Conservation (phyloP, 2,888 invertebrate species). For the Eristalis intricaria region DNA sequence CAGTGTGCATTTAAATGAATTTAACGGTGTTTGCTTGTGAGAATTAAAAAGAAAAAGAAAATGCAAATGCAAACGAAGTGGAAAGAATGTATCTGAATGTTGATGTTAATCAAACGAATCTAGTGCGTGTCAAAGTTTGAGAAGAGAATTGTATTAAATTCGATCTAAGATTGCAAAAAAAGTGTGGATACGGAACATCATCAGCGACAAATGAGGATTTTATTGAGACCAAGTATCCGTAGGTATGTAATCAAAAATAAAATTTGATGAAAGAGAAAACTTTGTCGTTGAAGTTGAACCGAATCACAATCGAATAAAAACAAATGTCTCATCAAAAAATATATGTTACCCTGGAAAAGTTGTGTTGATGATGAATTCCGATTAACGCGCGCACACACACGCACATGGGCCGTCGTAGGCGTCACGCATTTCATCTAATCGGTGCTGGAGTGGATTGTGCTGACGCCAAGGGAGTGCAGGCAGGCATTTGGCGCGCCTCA, state of each 20-base stretch:
- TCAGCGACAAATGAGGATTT: slow-evolving; percentile 20
- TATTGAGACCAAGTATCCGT: background rate
- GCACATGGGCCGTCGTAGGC: slow-evolving; percentile 3
- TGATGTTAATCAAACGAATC: background rate
- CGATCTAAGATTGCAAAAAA: slow-evolving; percentile 10
- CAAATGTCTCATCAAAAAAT: slow-evolving; percentile 48
- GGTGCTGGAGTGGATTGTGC: background rate
- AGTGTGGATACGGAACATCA: background rate
- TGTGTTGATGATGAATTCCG: background rate
- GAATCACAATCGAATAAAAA: slow-evolving; percentile 29
- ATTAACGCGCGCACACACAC: slow-evolving; percentile 1
- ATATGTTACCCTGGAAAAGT: background rate
- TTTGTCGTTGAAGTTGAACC: slow-evolving; percentile 11
- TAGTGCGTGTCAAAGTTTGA: background rate
- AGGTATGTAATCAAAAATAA: slow-evolving; percentile 17
- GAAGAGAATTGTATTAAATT: background rate
- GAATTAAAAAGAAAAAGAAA: background rate
- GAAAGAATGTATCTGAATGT: background rate
- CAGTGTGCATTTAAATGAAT: slow-evolving; percentile 1
- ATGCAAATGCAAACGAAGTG: background rate
- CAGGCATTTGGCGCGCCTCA: background rate
- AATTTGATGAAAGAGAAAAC: background rate
- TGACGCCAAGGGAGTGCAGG: background rate
- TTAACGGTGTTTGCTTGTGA: background rate
- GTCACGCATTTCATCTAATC: slow-evolving; percentile 1